Conservation (phyloP, 2,113 vertebrate species). For the Thunnus thynnus region DNA sequence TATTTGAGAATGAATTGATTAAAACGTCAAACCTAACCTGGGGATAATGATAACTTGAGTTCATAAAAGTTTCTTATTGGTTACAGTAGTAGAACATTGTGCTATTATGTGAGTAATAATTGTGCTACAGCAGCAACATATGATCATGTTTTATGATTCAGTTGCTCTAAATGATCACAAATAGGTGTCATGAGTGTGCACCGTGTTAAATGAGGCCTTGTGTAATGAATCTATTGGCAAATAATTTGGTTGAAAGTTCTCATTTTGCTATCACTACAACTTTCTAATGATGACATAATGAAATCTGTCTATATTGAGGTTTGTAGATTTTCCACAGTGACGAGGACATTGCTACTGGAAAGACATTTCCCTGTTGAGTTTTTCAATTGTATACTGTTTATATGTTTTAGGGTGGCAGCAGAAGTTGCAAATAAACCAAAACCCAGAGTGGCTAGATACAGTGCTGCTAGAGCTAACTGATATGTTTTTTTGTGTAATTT, state of each 20-base stretch:
- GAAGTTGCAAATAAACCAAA: background rate
- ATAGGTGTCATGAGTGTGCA: background rate
- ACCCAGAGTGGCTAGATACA: background rate
- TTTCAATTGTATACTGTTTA: no score
- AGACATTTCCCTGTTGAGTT: background rate
- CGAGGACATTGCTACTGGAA: background rate
- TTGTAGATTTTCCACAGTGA: no score
- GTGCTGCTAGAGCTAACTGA: background rate
- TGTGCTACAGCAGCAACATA: no score
- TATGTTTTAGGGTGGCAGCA: background rate
- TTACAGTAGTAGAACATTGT: background rate
- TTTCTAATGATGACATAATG: no score
- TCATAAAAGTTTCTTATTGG: background rate
- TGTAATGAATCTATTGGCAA: background rate
- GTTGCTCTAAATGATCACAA: background rate
- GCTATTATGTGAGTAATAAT: no score
- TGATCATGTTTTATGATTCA: background rate
- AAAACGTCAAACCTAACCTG: no score
- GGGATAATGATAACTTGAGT: no score
- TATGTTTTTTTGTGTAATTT: constrained; percentile 6
- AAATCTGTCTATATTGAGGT: no score
- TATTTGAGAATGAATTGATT: no score
- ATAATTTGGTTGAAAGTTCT: background rate
- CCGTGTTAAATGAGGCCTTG: background rate
- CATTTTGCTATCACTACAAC: no score